Base-by-base conservation (phyloP, 2,797 vertebrate species). In the Garrulus glandarius region DNA sequence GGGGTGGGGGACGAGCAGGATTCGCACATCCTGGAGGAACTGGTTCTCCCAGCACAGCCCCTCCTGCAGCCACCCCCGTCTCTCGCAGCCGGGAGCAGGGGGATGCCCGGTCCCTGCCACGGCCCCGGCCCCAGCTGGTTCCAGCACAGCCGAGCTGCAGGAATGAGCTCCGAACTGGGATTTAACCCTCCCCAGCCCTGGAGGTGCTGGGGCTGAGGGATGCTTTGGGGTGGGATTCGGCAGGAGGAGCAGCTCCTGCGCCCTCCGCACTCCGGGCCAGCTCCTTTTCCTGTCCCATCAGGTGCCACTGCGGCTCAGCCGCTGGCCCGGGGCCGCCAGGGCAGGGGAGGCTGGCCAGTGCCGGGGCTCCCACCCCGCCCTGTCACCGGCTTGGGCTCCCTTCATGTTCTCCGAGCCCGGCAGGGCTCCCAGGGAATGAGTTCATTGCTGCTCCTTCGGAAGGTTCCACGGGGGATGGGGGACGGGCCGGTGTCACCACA, bases 381-480 rank as follows among this genome's bases (percentile, higher is more conserved):
- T 83, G 27, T 37, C n/a, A 70, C n/a, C 0, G 11, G 50, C 27
- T 34, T 0, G 0, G 44, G 11, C 30, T 43, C 44, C 3, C 0
- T 15, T 60, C 46, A 16, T 50, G 37, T 21, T 41, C 18, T 6
- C 46, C 15, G 9, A 52, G 86, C 24, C 76, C 69, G 80, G 80
- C 37, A 1, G 17, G 52, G 43, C 24, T 80, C 64, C 89, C 57
- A 2, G 18, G 2, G 41, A 43, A 43, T 43, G 41, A 75, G 72
- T 61, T 72, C 78, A 93, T 84, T 90, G 80, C 68, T 93, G 61
- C 76, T 87, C 53, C 5, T 76, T 49, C 56, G 44, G 46, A 57
- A 89, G 39, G 70, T 18, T 61, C 43, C 44, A 15, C 34, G 43
- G 67, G 50, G 36, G 34, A 29, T 44, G 52, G 63, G 52, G 13